Conservation (phyloP, 2,113 vertebrate species). For the Pachyramphus minor region DNA sequence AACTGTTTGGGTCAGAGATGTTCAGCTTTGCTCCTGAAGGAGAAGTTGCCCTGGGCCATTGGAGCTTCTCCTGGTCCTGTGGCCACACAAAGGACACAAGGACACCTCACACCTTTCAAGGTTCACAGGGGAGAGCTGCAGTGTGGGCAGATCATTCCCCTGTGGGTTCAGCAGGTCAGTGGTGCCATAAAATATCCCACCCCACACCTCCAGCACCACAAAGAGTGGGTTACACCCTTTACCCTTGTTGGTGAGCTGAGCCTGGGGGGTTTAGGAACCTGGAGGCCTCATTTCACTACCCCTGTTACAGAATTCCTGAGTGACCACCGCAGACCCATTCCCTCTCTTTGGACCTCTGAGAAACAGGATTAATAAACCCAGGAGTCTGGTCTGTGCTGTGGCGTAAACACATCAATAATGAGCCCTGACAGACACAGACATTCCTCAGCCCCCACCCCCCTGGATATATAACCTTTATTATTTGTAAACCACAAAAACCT, state of each 20-base stretch:
- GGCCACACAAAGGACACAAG: neutral
- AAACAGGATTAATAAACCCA: rapidly evolving
- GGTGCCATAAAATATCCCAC: no score
- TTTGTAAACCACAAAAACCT: neutral
- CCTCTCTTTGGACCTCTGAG: neutral
- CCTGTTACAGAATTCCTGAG: neutral
- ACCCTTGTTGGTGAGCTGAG: no score
- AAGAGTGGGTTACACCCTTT: no score
- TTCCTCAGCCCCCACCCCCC: neutral
- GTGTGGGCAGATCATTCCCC: no score
- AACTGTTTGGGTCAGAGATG: neutral
- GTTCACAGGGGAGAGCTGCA: no score
- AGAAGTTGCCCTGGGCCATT: neutral
- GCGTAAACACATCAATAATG: rapidly evolving
- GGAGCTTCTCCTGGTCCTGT: neutral
- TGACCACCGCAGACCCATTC: neutral
- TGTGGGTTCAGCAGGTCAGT: no score
- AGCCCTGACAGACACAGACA: rapidly evolving
- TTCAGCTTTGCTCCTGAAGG: neutral
- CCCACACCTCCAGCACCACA: no score
- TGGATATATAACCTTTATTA: rapidly evolving
- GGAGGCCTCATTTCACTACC: neutral
- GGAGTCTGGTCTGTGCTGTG: neutral
- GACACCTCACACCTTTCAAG: neutral
- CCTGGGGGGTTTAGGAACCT: no score